Evolutionary conservation across 2,888 invertebrate species (phyloP), one percentile per base, ranked within the genome.

Genomic region (Dyspetes luteomarginatus): DNA sequence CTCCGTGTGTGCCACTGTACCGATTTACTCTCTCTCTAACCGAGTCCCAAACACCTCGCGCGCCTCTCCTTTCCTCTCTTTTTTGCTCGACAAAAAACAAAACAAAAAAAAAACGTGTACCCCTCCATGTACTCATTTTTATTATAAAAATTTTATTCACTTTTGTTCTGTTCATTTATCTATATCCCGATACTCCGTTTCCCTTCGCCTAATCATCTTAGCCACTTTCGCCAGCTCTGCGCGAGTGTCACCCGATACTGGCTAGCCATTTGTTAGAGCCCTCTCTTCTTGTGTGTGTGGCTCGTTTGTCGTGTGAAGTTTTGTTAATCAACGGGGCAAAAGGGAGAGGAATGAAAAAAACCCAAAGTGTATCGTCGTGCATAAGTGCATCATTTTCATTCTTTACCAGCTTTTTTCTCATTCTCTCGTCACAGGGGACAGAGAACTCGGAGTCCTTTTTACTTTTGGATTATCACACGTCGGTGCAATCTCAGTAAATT

Each of bases 1-100:
- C 89, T 88, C 84, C 85, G 87, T 82, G 68, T 72, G 48, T 48
- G 80, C 78, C 78, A 80, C 80, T 78, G 77, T 71, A 75, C 65
- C 73, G 73, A 71, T 71, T 77, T 74, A 67, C 69, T 83, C 85
- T 86, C 84, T 84, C 82, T 73, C 80, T 82, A 77, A 73, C 74
- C 75, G 79, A 62, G 36, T 12, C 36, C 36, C 9, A 36, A 12
- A 36, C 9, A 50, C 58, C 67, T 55, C 50, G 65, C 50, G 58
- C 65, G 52, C 52, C 52, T 65, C 60, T 60, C 17, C 55, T 62
- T 41, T 73, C 52, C 58, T 75, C 65, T 45, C 41, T 50, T 43
- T 69, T 30, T 60, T n/a, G 50, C 4, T 2, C 15, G 50, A 7
- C 15, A 41, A 7, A 19, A 19, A 43, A 19, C 22, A 41, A 62